These are phyloP conservation scores for Thereuonema tuberculata DNA, from an alignment of 1,140 invertebrate genomes.

Conservation along the genomic window DNA sequence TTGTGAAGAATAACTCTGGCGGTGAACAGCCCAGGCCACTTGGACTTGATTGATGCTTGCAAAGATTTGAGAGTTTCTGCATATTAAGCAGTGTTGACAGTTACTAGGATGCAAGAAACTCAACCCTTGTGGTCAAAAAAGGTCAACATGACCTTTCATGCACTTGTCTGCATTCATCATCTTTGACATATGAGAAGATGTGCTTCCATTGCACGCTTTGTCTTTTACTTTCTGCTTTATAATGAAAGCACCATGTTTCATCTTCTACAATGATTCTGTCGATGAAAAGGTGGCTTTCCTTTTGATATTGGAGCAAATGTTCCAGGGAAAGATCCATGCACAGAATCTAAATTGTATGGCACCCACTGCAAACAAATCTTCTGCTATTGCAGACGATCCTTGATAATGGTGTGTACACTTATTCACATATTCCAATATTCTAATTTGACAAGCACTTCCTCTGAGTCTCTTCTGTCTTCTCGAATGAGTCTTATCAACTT, in stretches of 20 bases:
- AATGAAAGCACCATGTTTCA: background rate
- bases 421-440: too few species aligned
- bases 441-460: too few species aligned
- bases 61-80: background rate
- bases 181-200: background rate
- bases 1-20: background rate
- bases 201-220: background rate
- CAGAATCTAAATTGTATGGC: background rate
- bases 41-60: background rate
- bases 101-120: too few species aligned
- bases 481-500: too few species aligned
- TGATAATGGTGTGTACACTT: background rate
- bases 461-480: too few species aligned
- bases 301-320: background rate
- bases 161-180: background rate
- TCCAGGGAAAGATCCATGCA: background rate
- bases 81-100: too few species aligned
- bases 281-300: too few species aligned
- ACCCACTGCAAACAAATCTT: background rate
- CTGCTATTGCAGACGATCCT: background rate
- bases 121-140: too few species aligned
- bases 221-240: background rate
- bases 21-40: background rate
- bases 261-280: background rate
- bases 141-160: background rate